Percentiles rank a stretch among this genome's conserved stretches.
phyloP scores from a whole-genome alignment of 92 coral and sea anemone species.

The Palythoa grandiflora region DNA sequence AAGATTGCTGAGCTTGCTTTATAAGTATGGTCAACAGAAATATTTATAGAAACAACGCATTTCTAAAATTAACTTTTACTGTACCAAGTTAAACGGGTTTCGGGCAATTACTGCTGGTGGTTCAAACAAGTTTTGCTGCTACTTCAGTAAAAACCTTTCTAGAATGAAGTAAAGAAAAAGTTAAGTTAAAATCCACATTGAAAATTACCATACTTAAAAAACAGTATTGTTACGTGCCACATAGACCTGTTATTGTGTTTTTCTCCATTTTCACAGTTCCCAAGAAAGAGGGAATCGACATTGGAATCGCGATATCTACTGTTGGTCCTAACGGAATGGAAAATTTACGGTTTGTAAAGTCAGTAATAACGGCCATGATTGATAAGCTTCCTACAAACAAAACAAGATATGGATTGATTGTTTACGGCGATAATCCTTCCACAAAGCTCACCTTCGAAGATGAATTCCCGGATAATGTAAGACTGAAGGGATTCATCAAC shows the following conservation, averaged over 20 bases:
- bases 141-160: too few relatives aligned
- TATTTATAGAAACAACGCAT: too few relatives aligned
- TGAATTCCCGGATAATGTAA: slow-evolving; percentile 58
- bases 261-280: background rate
- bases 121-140: too few relatives aligned
- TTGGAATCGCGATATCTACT: slow-evolving; percentile 60
- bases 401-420: slow-evolving; percentile 70
- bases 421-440: slow-evolving; percentile 57
- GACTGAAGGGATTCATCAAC: slow-evolving; percentile 67
- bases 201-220: too few relatives aligned
- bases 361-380: slow-evolving; percentile 54
- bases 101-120: too few relatives aligned
- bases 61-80: too few relatives aligned
- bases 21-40: too few relatives aligned
- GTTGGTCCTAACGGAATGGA: slow-evolving; percentile 46
- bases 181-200: too few relatives aligned
- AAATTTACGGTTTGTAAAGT: slow-evolving; percentile 56
- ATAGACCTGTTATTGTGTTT: background rate
- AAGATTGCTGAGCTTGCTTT: too few relatives aligned
- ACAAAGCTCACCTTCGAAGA: slow-evolving; percentile 57
- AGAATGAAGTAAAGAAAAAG: too few relatives aligned
- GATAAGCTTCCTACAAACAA: slow-evolving; percentile 55
- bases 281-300: slow-evolving; percentile 45
- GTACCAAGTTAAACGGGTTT: too few relatives aligned
- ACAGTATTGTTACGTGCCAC: background rate